A percentile compares a stretch with the other conserved stretches of the same genome.
These are phyloP conservation scores for Conomelus anceps DNA, from an alignment of 2,888 invertebrate species.

Conservation along the genomic window DNA sequence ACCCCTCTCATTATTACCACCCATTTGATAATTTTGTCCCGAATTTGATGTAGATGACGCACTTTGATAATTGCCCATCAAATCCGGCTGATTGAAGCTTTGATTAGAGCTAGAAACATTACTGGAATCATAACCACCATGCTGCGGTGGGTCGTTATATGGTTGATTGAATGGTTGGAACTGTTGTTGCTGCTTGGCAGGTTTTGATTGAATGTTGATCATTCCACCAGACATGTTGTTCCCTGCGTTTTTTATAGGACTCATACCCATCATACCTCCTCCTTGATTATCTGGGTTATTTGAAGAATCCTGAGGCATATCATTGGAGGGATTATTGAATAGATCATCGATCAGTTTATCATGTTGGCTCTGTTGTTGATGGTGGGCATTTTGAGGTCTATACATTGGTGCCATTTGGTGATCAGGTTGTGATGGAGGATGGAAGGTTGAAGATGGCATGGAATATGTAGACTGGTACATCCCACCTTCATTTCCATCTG, in stretches of 20 bases:
- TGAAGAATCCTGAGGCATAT: not conserved
- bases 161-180: not conserved
- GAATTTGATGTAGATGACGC: not conserved
- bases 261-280: not conserved
- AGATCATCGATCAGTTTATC: not conserved
- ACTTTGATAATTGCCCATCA: not conserved
- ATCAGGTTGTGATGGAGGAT: not conserved
- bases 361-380: not conserved
- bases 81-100: not conserved
- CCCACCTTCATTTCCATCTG: not conserved
- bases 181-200: not conserved
- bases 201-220: not conserved
- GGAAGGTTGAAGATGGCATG: not conserved
- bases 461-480: not conserved
- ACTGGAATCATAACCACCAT: not conserved
- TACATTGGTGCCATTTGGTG: not conserved
- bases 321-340: not conserved
- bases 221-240: not conserved
- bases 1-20: constrained; percentile 1
- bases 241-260: not conserved
- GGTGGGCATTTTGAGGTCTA: not conserved
- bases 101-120: too few species aligned
- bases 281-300: not conserved
- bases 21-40: not conserved
- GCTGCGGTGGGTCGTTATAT: not conserved